A percentile compares a stretch with the other conserved stretches of the same genome.
phyloP scores from a whole-genome alignment of 1,140 invertebrate genomes.

The Samia ricini region DNA sequence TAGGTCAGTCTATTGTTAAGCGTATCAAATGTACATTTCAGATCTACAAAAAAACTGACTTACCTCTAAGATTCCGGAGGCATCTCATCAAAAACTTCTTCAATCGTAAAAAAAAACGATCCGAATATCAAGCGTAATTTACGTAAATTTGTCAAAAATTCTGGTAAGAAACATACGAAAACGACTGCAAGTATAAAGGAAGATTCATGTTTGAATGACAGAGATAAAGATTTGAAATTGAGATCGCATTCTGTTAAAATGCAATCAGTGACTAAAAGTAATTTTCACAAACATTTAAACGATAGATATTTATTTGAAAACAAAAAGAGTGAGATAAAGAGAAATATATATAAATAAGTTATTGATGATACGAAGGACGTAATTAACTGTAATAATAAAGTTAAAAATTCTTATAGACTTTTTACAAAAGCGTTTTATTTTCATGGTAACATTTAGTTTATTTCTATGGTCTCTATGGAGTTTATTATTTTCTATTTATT shows the following conservation, averaged over 20 bases:
- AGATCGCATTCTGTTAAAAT: background rate
- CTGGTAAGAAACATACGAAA: slow-evolving; percentile 34
- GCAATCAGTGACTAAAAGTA: background rate
- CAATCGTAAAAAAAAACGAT: background rate
- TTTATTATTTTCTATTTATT: no score
- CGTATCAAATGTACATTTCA: background rate
- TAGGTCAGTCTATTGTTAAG: no score
- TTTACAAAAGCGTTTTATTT: no score
- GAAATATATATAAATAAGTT: slow-evolving; percentile 26
- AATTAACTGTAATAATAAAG: slow-evolving; percentile 13
- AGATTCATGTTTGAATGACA: background rate
- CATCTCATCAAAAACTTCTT: slow-evolving; percentile 8
- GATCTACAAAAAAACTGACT: background rate
- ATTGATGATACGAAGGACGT: slow-evolving; percentile 22
- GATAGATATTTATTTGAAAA: background rate
- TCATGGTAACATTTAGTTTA: no score
- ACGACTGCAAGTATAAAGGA: slow-evolving; percentile 16
- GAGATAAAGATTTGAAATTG: background rate
- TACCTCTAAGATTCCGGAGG: slow-evolving; percentile 20
- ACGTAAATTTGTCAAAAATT: slow-evolving; percentile 30
- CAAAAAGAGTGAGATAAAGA: slow-evolving; percentile 21
- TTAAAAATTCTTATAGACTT: no score
- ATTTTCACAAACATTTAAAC: no score
- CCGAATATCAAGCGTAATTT: background rate
- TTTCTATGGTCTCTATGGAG: no score